Base-by-base conservation (phyloP, 1,140 invertebrate genomes). In the Aricia agestis region DNA sequence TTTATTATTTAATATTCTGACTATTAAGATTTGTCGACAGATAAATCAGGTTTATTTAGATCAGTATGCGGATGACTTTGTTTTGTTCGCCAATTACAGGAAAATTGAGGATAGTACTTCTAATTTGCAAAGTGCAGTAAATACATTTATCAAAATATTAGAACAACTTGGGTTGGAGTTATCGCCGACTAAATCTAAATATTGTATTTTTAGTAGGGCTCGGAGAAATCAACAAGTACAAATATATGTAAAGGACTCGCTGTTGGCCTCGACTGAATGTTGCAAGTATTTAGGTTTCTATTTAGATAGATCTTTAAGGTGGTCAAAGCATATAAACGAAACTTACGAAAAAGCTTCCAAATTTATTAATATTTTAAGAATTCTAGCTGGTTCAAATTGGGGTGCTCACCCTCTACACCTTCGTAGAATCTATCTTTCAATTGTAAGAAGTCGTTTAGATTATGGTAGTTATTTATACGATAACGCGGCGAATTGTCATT, bases 301-400 rank as follows among this genome's bases (percentile, higher is more conserved):
- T 66, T 58, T 76, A 11, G 74, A 72, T 65, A 65, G 70, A 18
- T 57, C 63, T 58, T 58, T 73, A 6, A 36, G 36, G 15, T 76
- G 72, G 74, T 6, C 67, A 11, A 73, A 71, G 68, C 72, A 76
- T 31, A 72, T 72, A 6, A 72, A 72, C 42, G 58, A 75, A 65
- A 65, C 59, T n/a, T 15, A 15, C 1, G 19, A 73, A 67, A 76
- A 73, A 59, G 57, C 57, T 42, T 52, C 6, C 6, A 76, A 68
- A 66, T 69, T 71, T 68, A 11, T 71, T 13, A 76, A 73, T 58
- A 9, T 76, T 45, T 32, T 73, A 31, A 72, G 68, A 67, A 42
- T 73, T 66, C 19, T 76, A n/a, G 17, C 70, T 6, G 69, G 70
- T 4, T 15, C 70, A 6, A 5, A 18, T 32, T 76, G 74, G 74